Conservation (phyloP, 2,888 invertebrate genomes). For the Eumacrocentrus americanus region DNA sequence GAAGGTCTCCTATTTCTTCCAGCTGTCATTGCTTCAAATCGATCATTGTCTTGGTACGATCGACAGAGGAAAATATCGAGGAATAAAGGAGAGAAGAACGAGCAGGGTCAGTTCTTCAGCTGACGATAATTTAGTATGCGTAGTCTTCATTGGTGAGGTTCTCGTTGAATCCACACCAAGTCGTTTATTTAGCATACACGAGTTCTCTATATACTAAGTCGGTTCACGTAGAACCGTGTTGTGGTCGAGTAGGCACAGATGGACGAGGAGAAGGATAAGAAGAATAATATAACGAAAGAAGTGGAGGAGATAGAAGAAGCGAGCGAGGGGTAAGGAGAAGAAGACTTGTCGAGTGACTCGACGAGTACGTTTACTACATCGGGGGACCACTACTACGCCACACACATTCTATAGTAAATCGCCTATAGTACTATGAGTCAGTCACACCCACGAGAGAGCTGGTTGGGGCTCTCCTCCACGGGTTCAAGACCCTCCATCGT, state of each 20-base stretch:
- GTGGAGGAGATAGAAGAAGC: not conserved
- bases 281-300: conserved; percentile 2
- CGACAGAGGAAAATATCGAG: not conserved
- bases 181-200: conserved; percentile 21
- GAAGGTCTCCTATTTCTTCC: not conserved
- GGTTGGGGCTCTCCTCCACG: conserved; percentile 33
- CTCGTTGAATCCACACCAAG: conserved; percentile 33
- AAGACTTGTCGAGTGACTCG: conserved; percentile 37
- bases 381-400: conserved; percentile 31
- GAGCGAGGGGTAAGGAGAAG: conserved; percentile 4
- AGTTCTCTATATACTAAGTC: not conserved
- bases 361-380: conserved; percentile 43
- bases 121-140: conserved; percentile 46
- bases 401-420: conserved; percentile 58
- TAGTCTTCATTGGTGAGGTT: conserved; percentile 32
- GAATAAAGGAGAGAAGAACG: conserved; percentile 5
- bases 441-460: conserved; percentile 57
- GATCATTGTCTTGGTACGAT: too few relatives aligned
- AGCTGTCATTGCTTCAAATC: too few relatives aligned
- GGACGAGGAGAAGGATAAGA: not conserved
- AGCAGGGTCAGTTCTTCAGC: conserved; percentile 45
- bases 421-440: conserved; percentile 60
- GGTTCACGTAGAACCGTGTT: conserved; percentile 5
- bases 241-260: not conserved
- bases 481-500: conserved; percentile 58